Base-by-base conservation (phyloP, 2,888 invertebrate genomes). In the Tetragonisca angustula region DNA sequence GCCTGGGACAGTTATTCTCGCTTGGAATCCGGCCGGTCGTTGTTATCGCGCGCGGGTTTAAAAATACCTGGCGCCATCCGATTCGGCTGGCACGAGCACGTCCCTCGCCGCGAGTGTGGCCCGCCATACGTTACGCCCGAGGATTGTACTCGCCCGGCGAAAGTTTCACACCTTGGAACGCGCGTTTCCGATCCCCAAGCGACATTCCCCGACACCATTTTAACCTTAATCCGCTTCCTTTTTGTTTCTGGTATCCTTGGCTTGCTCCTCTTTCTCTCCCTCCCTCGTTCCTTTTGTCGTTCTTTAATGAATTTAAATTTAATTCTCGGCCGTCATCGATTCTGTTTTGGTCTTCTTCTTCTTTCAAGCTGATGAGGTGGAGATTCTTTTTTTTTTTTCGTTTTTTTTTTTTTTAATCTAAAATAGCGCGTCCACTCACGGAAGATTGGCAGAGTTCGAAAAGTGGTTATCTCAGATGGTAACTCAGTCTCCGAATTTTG, bases 61-160 rank as follows among this genome's bases (percentile, higher is more conserved):
- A 89, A 89, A 89, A 89, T 89, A 89, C 84, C 85, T 88, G 89
- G 90, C 90, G 90, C 87, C 90, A 84, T 81, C 77, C 84, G 74
- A 83, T 75, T 87, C 81, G 77, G 72, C 79, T 74, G 81, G 80
- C 83, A 64, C 81, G 81, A 71, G 81, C 79, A 76, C 81, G 79
- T 68, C 65, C 71, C 77, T 54, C 64, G 43, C 62, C 69, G 67
- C n/a, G 52, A 64, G 61, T 27, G 64, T 67, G 79, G 64, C 69
- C 76, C 56, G 69, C 68, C 75, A 56, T 75, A 67, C 32, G 50
- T 88, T 88, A 81, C 80, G 72, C 76, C 84, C 71, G 43, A 62
- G 74, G 74, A 86, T 84, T 78, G 84, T 81, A n/a, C n/a, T 61
- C 81, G 81, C 79, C 52, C 76, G 70, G 84, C 80, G 82, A 87